phyloP scores from a whole-genome alignment of 92 coral and sea anemone genomes.

The Epizoanthus scotinus region DNA sequence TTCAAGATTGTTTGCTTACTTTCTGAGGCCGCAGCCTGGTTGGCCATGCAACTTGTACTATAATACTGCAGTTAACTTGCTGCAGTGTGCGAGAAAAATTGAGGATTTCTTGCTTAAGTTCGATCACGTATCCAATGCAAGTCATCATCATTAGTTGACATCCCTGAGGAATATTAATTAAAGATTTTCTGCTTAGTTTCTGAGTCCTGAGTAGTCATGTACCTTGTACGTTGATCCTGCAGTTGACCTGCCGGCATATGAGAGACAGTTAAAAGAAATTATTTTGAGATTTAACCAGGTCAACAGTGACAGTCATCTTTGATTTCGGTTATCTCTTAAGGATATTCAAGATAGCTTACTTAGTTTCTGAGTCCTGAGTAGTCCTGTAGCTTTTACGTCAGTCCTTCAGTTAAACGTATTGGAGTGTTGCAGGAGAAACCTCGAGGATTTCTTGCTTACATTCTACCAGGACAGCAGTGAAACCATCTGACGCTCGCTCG shows the following conservation, averaged over 20 bases:
- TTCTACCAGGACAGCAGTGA: too few relatives aligned
- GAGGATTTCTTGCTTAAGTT: neutral
- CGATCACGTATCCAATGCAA: too few relatives aligned
- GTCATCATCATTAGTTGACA: too few relatives aligned
- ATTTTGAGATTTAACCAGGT: too few relatives aligned
- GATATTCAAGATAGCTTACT: constrained; percentile 46
- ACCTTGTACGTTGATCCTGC: too few relatives aligned
- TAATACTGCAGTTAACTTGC: neutral
- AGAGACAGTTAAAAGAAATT: too few relatives aligned
- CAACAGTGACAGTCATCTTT: too few relatives aligned
- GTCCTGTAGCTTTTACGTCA: neutral
- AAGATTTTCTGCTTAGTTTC: too few relatives aligned
- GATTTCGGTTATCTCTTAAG: constrained; percentile 39
- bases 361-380: neutral
- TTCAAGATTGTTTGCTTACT: constrained; percentile 43
- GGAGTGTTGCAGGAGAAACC: neutral
- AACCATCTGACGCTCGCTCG: neutral
- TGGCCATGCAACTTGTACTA: neutral
- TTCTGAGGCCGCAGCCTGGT: neutral
- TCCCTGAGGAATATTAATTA: too few relatives aligned
- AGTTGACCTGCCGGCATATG: too few relatives aligned
- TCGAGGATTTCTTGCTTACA: neutral
- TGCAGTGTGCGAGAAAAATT: neutral
- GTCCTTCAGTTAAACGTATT: neutral
- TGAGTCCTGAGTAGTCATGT: too few relatives aligned